Evolutionary conservation across 2,888 invertebrate species (phyloP).

Genomic region (Seira sanloemensis): DNA sequence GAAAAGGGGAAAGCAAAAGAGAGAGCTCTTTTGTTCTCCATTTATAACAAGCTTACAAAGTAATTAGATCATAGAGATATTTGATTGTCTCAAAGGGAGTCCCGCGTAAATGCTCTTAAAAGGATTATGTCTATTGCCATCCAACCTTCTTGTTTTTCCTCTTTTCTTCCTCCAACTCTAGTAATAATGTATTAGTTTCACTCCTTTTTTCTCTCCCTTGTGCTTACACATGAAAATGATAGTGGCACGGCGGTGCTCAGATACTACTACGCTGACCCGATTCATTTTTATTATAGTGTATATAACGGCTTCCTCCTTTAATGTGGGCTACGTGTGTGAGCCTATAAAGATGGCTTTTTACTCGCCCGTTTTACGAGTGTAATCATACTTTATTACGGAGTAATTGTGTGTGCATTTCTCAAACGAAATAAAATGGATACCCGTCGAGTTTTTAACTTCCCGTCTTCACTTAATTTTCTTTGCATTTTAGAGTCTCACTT

Average conservation of each 20-base stretch:
- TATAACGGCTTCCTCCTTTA: too few relatives aligned
- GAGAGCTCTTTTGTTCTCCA: conserved; percentile 65
- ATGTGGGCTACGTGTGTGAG: background rate
- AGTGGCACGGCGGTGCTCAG: too few relatives aligned
- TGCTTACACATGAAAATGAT: conserved; percentile 11
- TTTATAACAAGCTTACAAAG: conserved; percentile 71
- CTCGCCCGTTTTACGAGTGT: conserved; percentile 24
- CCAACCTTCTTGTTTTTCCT: conserved; percentile 52
- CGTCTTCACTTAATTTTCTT: conserved; percentile 53
- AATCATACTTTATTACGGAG: conserved; percentile 42
- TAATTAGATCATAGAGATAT: conserved; percentile 73
- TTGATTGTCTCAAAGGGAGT: conserved; percentile 72
- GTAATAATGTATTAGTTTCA: conserved; percentile 45
- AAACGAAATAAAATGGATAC: background rate
- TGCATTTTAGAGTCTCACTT: conserved; percentile 20
- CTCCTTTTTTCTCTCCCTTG: conserved; percentile 31
- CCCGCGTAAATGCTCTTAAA: conserved; percentile 70
- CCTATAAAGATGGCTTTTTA: background rate
- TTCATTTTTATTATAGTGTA: too few relatives aligned
- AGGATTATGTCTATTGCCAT: conserved; percentile 69
- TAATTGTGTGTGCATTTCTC: conserved; percentile 3
- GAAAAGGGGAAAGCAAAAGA: conserved; percentile 44
- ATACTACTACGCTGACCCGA: conserved; percentile 30
- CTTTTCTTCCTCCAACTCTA: conserved; percentile 31
- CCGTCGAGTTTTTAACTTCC: conserved; percentile 1